Evolutionary conservation across 1,140 invertebrate species (phyloP).

Genomic region (Ooceraea biroi): DNA sequence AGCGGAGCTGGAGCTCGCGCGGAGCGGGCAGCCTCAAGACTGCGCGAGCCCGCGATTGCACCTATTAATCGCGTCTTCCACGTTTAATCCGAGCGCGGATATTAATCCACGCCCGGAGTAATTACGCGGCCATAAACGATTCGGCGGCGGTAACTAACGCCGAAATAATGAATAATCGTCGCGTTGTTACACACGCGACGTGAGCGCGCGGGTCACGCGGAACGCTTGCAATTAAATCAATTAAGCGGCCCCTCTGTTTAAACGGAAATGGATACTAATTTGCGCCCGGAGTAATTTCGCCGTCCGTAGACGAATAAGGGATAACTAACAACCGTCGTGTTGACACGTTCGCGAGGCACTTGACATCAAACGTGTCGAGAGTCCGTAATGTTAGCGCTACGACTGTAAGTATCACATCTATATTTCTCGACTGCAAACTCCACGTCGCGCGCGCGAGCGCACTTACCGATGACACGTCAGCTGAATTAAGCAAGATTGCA

Average conservation of each 20-base stretch:
- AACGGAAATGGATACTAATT: conserved; percentile 63
- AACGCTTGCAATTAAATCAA: conserved; percentile 62
- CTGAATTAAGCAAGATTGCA: background rate
- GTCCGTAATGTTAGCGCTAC: conserved; percentile 38
- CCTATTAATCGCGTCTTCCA: conserved; percentile 48
- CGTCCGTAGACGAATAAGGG: conserved; percentile 55
- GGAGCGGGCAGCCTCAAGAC: conserved; percentile 17
- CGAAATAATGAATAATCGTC: conserved; percentile 61
- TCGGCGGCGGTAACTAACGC: conserved; percentile 52
- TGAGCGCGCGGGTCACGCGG: conserved; percentile 51
- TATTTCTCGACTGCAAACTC: background rate
- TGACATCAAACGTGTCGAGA: conserved; percentile 56
- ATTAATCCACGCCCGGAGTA: conserved; percentile 57
- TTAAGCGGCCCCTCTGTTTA: conserved; percentile 61
- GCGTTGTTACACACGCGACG: conserved; percentile 53
- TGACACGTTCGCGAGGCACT: conserved; percentile 53
- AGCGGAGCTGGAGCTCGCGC: background rate
- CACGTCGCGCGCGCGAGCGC: background rate
- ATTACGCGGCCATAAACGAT: conserved; percentile 59
- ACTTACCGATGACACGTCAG: background rate
- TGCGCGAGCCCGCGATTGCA: conserved; percentile 3
- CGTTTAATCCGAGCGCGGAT: conserved; percentile 52
- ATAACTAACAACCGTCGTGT: conserved; percentile 60
- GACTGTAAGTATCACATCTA: conserved; percentile 17
- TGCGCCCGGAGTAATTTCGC: conserved; percentile 57